Conservation (phyloP, 1,140 invertebrate species). For the Grapholita molesta region DNA sequence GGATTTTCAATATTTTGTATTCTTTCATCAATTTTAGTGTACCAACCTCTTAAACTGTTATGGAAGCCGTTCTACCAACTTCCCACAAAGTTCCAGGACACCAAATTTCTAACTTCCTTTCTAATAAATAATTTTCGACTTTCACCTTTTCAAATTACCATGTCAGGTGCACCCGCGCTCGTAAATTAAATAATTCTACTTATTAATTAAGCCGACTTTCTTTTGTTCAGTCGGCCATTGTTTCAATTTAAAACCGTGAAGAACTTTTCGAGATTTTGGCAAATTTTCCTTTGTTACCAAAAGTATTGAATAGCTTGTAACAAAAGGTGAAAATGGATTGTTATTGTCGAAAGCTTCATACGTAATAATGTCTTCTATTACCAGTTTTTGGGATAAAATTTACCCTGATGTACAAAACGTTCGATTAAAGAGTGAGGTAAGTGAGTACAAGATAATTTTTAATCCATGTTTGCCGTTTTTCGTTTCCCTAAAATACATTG, state of each 20-base stretch:
- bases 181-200: conserved; percentile 16
- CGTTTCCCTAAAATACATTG: too few species aligned
- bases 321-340: conserved; percentile 12
- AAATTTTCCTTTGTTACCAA: conserved; percentile 7
- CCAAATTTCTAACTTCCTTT: not conserved
- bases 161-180: not conserved
- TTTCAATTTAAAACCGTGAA: conserved; percentile 8
- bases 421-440: too few species aligned
- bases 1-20: too few species aligned
- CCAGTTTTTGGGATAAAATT: too few species aligned
- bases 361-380: too few species aligned
- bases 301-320: not conserved
- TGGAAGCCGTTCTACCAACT: not conserved
- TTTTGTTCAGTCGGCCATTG: conserved; percentile 3
- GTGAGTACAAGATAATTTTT: too few species aligned
- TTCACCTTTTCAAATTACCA: conserved; percentile 4
- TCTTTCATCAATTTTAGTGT: too few species aligned
- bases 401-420: too few species aligned
- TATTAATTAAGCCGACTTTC: conserved; percentile 9
- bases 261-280: conserved; percentile 11
- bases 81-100: not conserved
- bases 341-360: not conserved
- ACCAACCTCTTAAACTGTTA: too few species aligned
- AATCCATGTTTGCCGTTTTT: too few species aligned
- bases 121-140: conserved; percentile 2